phyloP scores from a whole-genome alignment of 2,113 vertebrate species.

The Pluvialis apricaria region DNA sequence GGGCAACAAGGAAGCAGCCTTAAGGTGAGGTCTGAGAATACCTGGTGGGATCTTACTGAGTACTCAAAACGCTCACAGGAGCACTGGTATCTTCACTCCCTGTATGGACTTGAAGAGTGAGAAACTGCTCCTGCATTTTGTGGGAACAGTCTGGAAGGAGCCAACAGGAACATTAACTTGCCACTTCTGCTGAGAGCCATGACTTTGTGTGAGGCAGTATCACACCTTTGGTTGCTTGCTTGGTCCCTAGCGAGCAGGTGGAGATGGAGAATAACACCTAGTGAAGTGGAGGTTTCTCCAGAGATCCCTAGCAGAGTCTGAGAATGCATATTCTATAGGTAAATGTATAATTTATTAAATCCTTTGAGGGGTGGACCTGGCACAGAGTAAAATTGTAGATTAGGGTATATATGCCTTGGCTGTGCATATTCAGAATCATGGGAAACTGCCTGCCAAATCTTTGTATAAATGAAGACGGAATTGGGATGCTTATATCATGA shows the following conservation, averaged over 20 bases:
- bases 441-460: not conserved
- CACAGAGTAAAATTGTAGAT: not conserved
- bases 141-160: not conserved
- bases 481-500: not conserved
- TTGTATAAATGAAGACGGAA: not conserved
- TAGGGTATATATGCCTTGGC: not conserved
- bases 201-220: not conserved
- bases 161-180: not conserved
- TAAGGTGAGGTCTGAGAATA: not conserved
- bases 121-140: not conserved
- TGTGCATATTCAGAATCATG: not conserved
- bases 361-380: not conserved
- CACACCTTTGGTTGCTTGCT: not conserved
- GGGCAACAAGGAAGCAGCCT: not conserved
- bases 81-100: not conserved
- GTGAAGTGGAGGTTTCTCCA: not conserved
- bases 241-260: not conserved
- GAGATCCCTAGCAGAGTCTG: not conserved
- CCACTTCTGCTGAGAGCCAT: not conserved
- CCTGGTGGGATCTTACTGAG: not conserved
- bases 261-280: not conserved
- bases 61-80: not conserved
- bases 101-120: not conserved
- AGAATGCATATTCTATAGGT: not conserved
- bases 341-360: not conserved